A percentile compares a stretch with the other conserved stretches of the same genome.
Conservation (phyloP, 2,888 invertebrate genomes). For the Sphaerophoria taeniata region DNA sequence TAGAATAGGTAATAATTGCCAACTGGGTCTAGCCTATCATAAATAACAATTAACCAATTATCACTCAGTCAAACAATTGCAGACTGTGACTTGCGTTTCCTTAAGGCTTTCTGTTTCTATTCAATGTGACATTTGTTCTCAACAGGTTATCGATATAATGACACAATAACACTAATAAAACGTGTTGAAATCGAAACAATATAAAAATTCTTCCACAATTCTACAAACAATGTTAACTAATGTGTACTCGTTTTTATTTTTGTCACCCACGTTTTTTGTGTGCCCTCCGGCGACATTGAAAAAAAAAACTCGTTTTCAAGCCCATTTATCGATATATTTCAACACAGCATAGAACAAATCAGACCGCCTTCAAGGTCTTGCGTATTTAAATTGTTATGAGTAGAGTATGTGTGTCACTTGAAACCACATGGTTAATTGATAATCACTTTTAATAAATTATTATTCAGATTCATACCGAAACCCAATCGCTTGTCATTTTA, state of each 20-base stretch:
- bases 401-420: conserved; percentile 3
- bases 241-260: not conserved
- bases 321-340: conserved; percentile 16
- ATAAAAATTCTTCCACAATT: not conserved
- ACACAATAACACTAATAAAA: conserved; percentile 27
- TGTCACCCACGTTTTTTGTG: conserved; percentile 62
- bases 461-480: conserved; percentile 27
- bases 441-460: conserved; percentile 18
- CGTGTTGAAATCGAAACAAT: conserved; percentile 53
- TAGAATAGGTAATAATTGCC: not conserved
- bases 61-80: not conserved
- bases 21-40: not conserved
- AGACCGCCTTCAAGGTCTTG: conserved; percentile 44
- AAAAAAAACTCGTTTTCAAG: not conserved
- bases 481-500: conserved; percentile 55
- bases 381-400: conserved; percentile 8
- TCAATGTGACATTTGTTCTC: not conserved
- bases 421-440: conserved; percentile 60
- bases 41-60: conserved; percentile 10
- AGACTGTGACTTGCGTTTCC: conserved; percentile 14
- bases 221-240: not conserved
- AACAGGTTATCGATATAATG: not conserved
- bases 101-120: not conserved
- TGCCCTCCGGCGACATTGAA: conserved; percentile 43
- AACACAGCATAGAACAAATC: conserved; percentile 19